Conservation (phyloP, 2,888 invertebrate genomes). For the Cordylochernes scorpioides region DNA sequence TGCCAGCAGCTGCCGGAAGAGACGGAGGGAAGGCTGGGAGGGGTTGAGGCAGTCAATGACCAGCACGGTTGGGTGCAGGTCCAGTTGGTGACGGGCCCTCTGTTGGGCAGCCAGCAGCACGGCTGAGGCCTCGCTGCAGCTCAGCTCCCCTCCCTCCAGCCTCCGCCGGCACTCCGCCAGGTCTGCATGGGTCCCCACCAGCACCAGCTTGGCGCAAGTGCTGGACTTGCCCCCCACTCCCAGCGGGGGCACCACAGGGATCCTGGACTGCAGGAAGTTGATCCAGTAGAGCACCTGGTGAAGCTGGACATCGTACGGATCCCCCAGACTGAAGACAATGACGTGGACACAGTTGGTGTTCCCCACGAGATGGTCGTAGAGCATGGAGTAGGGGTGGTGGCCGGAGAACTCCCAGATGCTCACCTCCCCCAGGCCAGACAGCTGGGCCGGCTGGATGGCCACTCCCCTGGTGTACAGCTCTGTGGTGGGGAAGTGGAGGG, state of each 20-base stretch:
- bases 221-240: slow-evolving; percentile 32
- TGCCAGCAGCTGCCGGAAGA: slow-evolving; percentile 32
- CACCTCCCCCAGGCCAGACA: slow-evolving; percentile 33
- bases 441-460: no score
- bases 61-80: slow-evolving; percentile 30
- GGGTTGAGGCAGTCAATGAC: slow-evolving; percentile 35
- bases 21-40: slow-evolving; percentile 33
- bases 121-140: slow-evolving; percentile 27
- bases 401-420: slow-evolving; percentile 49
- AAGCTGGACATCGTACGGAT: slow-evolving; percentile 34
- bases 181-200: slow-evolving; percentile 38
- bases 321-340: slow-evolving; percentile 37
- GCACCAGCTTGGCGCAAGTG: slow-evolving; percentile 27
- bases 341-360: slow-evolving; percentile 31
- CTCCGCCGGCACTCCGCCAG: slow-evolving; percentile 27
- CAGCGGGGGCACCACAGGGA: slow-evolving; percentile 31
- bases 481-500: no score
- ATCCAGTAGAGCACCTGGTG: slow-evolving; percentile 44
- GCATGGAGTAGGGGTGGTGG: slow-evolving; percentile 37
- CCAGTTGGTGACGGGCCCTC: slow-evolving; percentile 30
- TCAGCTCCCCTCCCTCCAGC: slow-evolving; percentile 29
- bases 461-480: no score
- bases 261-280: slow-evolving; percentile 38
- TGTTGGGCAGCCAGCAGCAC: slow-evolving; percentile 24
- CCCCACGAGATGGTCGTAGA: slow-evolving; percentile 44